Conservation (phyloP, 1,140 invertebrate genomes). For the Drosophila nebulosa region DNA sequence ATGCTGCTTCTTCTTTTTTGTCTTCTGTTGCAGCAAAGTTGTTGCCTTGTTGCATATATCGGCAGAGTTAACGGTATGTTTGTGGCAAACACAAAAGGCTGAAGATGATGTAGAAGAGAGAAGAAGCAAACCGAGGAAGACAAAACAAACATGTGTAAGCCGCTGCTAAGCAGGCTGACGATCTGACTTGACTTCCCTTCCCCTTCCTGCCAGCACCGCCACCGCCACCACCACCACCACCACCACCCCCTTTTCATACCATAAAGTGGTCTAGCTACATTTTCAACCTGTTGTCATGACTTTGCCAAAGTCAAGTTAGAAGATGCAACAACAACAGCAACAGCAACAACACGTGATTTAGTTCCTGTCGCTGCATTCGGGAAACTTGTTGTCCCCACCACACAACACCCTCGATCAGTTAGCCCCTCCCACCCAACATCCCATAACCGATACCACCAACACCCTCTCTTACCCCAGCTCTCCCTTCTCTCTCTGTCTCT, state of each 20-base stretch:
- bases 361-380: constrained; percentile 69
- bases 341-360: constrained; percentile 68
- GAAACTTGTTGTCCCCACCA: constrained; percentile 68
- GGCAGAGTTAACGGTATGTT: constrained; percentile 44
- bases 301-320: constrained; percentile 77
- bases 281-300: constrained; percentile 78
- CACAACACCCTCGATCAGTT: constrained; percentile 14
- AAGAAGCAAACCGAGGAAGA: constrained; percentile 37
- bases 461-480: not conserved
- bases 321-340: constrained; percentile 42
- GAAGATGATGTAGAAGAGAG: not conserved
- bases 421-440: not conserved
- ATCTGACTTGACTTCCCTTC: constrained; percentile 29
- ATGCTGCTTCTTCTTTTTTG: not conserved
- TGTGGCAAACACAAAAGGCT: not conserved
- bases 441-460: not conserved
- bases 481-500: not conserved
- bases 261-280: constrained; percentile 72
- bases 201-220: not conserved
- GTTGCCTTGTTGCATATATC: constrained; percentile 1
- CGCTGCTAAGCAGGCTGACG: constrained; percentile 68
- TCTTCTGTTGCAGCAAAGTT: not conserved
- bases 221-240: not conserved
- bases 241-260: constrained; percentile 28
- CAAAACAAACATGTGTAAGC: constrained; percentile 76